Evolutionary conservation across 2,113 vertebrate species (phyloP).

Genomic region (Peromyscus polionotus): DNA sequence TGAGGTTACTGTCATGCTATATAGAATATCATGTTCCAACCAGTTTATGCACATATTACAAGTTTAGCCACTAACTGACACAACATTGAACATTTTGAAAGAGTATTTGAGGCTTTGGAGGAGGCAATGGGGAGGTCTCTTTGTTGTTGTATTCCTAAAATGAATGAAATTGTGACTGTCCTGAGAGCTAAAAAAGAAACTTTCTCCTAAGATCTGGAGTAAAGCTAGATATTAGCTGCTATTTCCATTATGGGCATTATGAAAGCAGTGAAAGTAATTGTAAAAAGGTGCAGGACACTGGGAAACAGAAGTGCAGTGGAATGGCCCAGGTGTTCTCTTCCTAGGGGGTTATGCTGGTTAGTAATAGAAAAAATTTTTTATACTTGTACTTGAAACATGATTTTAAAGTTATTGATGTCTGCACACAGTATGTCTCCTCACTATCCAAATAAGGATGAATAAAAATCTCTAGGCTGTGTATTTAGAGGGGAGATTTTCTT

Average conservation of each 20-base stretch:
- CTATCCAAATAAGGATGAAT: conserved; percentile 34
- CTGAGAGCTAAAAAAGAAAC: conserved; percentile 35
- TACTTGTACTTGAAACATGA: conserved; percentile 43
- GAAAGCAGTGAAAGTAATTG: conserved; percentile 44
- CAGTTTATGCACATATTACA: background rate
- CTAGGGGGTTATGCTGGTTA: conserved; percentile 18
- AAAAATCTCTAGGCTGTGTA: conserved; percentile 47
- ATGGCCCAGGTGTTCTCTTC: conserved; percentile 24
- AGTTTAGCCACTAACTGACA: conserved; percentile 16
- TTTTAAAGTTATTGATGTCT: conserved; percentile 57
- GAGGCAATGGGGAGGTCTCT: background rate
- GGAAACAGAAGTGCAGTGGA: conserved; percentile 13
- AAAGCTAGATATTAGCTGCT: conserved; percentile 47
- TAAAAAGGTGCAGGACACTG: conserved; percentile 34
- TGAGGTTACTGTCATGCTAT: conserved; percentile 1
- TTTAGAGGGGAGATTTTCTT: conserved; percentile 57
- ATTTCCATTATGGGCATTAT: conserved; percentile 46
- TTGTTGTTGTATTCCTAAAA: conserved; percentile 9
- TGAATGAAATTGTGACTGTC: conserved; percentile 22
- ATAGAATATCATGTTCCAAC: background rate
- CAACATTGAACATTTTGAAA: background rate
- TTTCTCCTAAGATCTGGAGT: conserved; percentile 64
- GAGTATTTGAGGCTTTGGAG: conserved; percentile 33
- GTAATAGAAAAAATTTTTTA: conserved; percentile 52
- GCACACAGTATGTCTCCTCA: conserved; percentile 6